These are phyloP conservation scores for Embiotoca jacksoni DNA, from an alignment of 2,113 vertebrate genomes.

Conservation along the genomic window DNA sequence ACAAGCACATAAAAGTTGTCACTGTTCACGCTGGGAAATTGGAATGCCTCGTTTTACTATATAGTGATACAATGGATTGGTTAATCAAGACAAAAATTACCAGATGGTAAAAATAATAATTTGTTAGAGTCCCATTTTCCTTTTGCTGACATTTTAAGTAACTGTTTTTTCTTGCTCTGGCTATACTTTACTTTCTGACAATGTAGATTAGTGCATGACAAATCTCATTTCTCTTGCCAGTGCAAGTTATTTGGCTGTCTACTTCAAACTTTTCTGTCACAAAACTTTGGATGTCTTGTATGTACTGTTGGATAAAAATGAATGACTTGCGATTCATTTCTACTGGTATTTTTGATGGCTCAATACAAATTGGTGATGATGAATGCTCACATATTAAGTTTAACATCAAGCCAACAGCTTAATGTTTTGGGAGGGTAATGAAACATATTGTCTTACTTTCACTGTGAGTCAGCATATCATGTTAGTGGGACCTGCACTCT, in stretches of 20 bases:
- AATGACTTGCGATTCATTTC: not conserved
- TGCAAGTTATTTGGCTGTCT: not conserved
- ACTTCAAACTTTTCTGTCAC: conserved; percentile 6
- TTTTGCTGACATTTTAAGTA: too few relatives aligned
- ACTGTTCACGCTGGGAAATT: too few relatives aligned
- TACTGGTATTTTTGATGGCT: not conserved
- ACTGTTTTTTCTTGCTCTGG: too few relatives aligned
- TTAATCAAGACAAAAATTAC: not conserved
- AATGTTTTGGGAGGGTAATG: not conserved
- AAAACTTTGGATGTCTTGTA: not conserved
- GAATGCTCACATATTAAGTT: not conserved
- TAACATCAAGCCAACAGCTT: not conserved
- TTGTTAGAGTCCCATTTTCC: too few relatives aligned
- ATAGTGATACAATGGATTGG: not conserved
- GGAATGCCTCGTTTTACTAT: too few relatives aligned
- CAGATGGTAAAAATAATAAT: not conserved
- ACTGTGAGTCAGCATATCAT: not conserved
- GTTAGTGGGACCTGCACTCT: not conserved
- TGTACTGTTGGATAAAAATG: not conserved
- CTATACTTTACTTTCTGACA: too few relatives aligned
- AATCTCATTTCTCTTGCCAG: not conserved
- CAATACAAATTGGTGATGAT: not conserved
- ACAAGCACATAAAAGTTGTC: not conserved
- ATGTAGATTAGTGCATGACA: too few relatives aligned
- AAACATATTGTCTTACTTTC: not conserved